These are phyloP conservation scores for Zaprionus inermis DNA, from an alignment of 1,140 invertebrate genomes.

Conservation along the genomic window DNA sequence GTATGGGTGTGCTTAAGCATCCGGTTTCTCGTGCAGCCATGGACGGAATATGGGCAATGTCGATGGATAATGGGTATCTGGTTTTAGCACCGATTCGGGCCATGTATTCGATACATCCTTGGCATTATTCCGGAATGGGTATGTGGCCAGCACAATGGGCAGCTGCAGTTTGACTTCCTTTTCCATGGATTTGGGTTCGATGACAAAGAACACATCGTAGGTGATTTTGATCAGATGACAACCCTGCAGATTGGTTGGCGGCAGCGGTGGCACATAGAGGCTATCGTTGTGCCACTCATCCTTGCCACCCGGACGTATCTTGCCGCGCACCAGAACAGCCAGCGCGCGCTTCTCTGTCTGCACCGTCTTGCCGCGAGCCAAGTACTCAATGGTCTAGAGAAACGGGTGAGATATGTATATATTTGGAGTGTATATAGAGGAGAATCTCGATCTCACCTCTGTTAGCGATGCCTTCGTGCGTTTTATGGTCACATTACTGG, in stretches of 20 bases:
- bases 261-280: slow-evolving; percentile 96
- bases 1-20: slow-evolving; percentile 49
- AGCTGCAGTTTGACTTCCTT: slow-evolving; percentile 96
- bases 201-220: slow-evolving; percentile 97
- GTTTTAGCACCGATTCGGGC: slow-evolving; percentile 87
- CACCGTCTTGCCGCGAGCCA: slow-evolving; percentile 93
- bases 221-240: slow-evolving; percentile 97
- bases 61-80: slow-evolving; percentile 94
- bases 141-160: slow-evolving; percentile 96
- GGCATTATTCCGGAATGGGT: slow-evolving; percentile 89
- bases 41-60: slow-evolving; percentile 96
- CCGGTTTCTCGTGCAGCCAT: slow-evolving; percentile 89
- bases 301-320: slow-evolving; percentile 91
- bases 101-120: slow-evolving; percentile 86
- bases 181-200: slow-evolving; percentile 95
- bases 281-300: slow-evolving; percentile 94
- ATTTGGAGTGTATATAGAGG: neutral
- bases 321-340: slow-evolving; percentile 91
- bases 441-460: slow-evolving; percentile 86
- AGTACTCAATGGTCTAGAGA: slow-evolving; percentile 92
- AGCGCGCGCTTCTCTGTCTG: slow-evolving; percentile 95
- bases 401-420: neutral
- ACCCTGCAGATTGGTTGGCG: slow-evolving; percentile 97
- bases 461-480: slow-evolving; percentile 91
- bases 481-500: slow-evolving; percentile 91